These are phyloP conservation scores for Pyrrhia umbra DNA, from an alignment of 2,888 invertebrate species.

Conservation along the genomic window DNA sequence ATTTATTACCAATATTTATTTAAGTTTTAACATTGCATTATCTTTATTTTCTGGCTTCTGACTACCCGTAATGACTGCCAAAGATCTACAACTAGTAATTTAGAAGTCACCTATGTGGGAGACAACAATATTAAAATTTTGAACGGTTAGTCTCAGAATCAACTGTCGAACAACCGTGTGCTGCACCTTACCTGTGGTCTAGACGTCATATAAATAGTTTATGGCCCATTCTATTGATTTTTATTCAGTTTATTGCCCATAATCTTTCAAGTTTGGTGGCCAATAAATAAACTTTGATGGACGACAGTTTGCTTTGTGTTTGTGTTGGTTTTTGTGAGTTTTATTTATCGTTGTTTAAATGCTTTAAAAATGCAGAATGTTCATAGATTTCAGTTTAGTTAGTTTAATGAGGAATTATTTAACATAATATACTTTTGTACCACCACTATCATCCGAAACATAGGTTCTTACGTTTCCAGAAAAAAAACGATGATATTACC, in stretches of 20 bases:
- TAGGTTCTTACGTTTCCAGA: too few relatives aligned
- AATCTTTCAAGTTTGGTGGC: constrained; percentile 36
- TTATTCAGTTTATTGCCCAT: constrained; percentile 42
- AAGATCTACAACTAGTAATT: too few relatives aligned
- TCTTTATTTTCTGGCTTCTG: too few relatives aligned
- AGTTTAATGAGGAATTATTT: neutral
- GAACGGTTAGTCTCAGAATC: neutral
- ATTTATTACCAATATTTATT: too few relatives aligned
- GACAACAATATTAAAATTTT: too few relatives aligned
- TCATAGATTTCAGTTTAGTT: neutral
- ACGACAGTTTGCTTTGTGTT: constrained; percentile 17
- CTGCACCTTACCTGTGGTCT: constrained; percentile 23
- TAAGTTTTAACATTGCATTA: too few relatives aligned
- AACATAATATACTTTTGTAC: neutral
- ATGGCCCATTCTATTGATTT: constrained; percentile 49
- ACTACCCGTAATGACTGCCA: too few relatives aligned
- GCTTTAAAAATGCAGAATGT: neutral
- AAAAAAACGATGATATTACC: too few relatives aligned
- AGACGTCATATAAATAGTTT: constrained; percentile 52
- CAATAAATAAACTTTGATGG: constrained; percentile 52
- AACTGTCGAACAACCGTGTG: neutral
- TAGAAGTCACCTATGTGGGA: too few relatives aligned
- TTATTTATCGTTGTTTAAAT: constrained; percentile 10
- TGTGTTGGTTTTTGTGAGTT: neutral
- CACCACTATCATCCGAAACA: too few relatives aligned